Evolutionary conservation across 2,888 invertebrate species (phyloP).

Genomic region (Tetropium fuscum): DNA sequence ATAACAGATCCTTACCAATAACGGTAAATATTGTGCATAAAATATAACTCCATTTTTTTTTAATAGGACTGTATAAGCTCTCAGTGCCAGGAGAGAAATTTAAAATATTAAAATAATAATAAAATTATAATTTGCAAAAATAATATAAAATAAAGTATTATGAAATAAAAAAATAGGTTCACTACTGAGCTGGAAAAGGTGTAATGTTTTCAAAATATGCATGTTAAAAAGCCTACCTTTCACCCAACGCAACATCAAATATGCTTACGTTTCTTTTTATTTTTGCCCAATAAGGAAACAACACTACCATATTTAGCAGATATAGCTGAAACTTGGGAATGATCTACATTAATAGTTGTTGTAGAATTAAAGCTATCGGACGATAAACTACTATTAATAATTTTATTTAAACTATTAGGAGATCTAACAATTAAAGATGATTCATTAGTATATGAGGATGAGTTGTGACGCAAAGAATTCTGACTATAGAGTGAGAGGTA

Average conservation of each 20-base stretch:
- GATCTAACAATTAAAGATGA: constrained; percentile 59
- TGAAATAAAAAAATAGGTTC: not conserved
- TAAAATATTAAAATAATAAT: too few relatives aligned
- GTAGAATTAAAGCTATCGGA: constrained; percentile 19
- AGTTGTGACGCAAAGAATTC: not conserved
- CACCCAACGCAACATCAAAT: constrained; percentile 65
- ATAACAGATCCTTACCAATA: too few relatives aligned
- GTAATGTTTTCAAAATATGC: not conserved
- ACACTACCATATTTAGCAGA: constrained; percentile 60
- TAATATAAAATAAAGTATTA: too few relatives aligned
- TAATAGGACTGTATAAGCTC: too few relatives aligned
- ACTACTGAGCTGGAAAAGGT: not conserved
- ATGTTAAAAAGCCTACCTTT: constrained; percentile 45
- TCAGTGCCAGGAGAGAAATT: too few relatives aligned
- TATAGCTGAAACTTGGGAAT: not conserved
- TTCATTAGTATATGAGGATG: not conserved
- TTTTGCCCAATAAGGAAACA: constrained; percentile 55
- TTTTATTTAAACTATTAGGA: constrained; percentile 38
- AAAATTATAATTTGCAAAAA: too few relatives aligned
- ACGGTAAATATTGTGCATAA: too few relatives aligned
- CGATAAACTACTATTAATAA: constrained; percentile 40
- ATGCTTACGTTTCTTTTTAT: constrained; percentile 58
- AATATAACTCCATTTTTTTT: too few relatives aligned
- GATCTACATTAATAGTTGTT: constrained; percentile 2
- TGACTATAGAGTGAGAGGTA: not conserved